A percentile compares a stretch with the other conserved stretches of the same genome.
Evolutionary conservation across 2,797 vertebrate species (phyloP).

Genomic region (Channallabes apus): DNA sequence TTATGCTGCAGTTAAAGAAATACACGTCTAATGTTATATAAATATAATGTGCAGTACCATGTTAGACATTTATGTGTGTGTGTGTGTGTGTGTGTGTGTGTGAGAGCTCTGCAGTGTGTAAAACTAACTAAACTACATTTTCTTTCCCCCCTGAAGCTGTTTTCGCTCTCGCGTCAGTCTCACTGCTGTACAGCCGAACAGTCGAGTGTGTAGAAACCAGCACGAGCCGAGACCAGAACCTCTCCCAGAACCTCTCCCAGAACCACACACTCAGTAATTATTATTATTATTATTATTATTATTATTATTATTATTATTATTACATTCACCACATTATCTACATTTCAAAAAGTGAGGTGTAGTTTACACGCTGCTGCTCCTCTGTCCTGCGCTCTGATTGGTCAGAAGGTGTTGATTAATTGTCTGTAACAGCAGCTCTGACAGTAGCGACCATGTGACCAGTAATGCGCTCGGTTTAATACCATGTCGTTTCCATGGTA

Average conservation of each 20-base stretch:
- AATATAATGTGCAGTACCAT: neutral
- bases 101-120: neutral
- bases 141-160: neutral
- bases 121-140: neutral
- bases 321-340: too few relatives aligned
- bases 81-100: conserved; percentile 3
- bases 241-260: neutral
- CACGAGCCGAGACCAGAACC: neutral
- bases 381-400: too few relatives aligned
- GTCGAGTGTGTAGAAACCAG: neutral
- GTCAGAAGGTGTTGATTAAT: too few relatives aligned
- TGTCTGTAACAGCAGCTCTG: too few relatives aligned
- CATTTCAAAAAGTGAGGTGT: too few relatives aligned
- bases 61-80: neutral
- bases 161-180: neutral
- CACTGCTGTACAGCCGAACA: conserved; percentile 9
- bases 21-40: too few relatives aligned
- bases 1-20: too few relatives aligned
- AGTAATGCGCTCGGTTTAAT: too few relatives aligned
- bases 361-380: too few relatives aligned
- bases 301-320: too few relatives aligned
- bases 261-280: neutral
- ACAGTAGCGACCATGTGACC: too few relatives aligned
- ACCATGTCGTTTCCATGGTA: too few relatives aligned
- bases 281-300: neutral